Percentiles rank a stretch among this genome's conserved stretches.
phyloP scores from a whole-genome alignment of 2,888 invertebrate species.

The Phania funesta region DNA sequence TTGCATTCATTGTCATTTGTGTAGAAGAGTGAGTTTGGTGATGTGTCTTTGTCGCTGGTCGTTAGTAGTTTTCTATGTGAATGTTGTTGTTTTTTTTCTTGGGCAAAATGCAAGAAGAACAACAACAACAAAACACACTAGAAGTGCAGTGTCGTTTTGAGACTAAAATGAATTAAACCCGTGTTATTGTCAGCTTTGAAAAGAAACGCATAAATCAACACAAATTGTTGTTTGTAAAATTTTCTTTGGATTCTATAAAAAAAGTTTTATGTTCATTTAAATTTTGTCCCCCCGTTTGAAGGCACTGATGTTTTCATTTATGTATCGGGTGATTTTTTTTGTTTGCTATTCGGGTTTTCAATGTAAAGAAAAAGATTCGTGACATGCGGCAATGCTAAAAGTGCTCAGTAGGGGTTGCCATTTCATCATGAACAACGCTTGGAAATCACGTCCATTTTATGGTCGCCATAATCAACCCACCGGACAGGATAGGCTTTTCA shows the following conservation, averaged over 20 bases:
- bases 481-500: too few species aligned
- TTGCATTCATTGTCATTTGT: conserved; percentile 61
- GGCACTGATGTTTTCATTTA: too few species aligned
- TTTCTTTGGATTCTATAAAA: conserved; percentile 23
- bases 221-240: conserved; percentile 44
- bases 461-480: too few species aligned
- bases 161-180: conserved; percentile 48
- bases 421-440: too few species aligned
- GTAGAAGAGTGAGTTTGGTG: not conserved
- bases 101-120: conserved; percentile 25
- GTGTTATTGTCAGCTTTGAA: conserved; percentile 51
- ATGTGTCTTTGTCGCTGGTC: conserved; percentile 10
- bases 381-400: too few species aligned
- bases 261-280: conserved; percentile 18
- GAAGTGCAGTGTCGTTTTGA: conserved; percentile 36
- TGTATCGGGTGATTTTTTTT: too few species aligned
- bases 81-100: not conserved
- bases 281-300: not conserved
- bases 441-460: too few species aligned
- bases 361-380: too few species aligned
- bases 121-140: not conserved
- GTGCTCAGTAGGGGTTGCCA: too few species aligned
- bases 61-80: conserved; percentile 33
- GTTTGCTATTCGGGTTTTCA: conserved; percentile 1
- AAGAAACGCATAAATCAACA: conserved; percentile 64